phyloP scores from a whole-genome alignment of 2,888 invertebrate species.

The Antheraea assamensis region DNA sequence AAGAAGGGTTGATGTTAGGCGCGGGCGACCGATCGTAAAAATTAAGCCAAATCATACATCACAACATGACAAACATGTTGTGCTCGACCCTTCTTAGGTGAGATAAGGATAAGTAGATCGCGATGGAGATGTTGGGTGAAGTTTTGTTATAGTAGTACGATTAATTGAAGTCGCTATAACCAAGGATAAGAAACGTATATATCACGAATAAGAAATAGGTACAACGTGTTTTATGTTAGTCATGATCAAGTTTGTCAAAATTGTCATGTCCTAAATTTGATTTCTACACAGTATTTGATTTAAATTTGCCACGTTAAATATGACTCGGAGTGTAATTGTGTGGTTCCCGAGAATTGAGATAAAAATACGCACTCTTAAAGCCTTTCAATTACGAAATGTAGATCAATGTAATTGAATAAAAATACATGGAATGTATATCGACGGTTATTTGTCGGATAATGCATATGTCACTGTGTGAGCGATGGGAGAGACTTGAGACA shows the following conservation, averaged over 20 bases:
- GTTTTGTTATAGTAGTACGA: too few relatives aligned
- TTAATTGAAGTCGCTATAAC: too few relatives aligned
- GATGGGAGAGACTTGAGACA: not conserved
- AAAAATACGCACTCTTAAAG: slow-evolving; percentile 14
- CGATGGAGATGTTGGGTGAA: too few relatives aligned
- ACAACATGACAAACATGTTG: too few relatives aligned
- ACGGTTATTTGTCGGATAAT: slow-evolving; percentile 3
- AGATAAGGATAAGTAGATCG: too few relatives aligned
- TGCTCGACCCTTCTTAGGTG: too few relatives aligned
- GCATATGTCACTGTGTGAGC: slow-evolving; percentile 9
- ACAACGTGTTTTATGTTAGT: too few relatives aligned
- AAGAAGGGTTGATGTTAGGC: too few relatives aligned
- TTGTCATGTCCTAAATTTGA: not conserved
- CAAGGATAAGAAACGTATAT: too few relatives aligned
- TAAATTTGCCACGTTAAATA: not conserved
- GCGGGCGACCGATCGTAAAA: too few relatives aligned
- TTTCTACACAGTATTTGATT: not conserved
- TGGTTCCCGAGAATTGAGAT: not conserved
- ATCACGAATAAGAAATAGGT: too few relatives aligned
- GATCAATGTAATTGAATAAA: slow-evolving; percentile 36
- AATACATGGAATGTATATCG: slow-evolving; percentile 27
- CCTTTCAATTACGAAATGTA: slow-evolving; percentile 34
- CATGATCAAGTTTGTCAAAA: not conserved
- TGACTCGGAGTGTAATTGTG: not conserved
- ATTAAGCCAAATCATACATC: too few relatives aligned